Evolutionary conservation across 2,797 vertebrate species (phyloP).

Genomic region (Forpus xanthops): DNA sequence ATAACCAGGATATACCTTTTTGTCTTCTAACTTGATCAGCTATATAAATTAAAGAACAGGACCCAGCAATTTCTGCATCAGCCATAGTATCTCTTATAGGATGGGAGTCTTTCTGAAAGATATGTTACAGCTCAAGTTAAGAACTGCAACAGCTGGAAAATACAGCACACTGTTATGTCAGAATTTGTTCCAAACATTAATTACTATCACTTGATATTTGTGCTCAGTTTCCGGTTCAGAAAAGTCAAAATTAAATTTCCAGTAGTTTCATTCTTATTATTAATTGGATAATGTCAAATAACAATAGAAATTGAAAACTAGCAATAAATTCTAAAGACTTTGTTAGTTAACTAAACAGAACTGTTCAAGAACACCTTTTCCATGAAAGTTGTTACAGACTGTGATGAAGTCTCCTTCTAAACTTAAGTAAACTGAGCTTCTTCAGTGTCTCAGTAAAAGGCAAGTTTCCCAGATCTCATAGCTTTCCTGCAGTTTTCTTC

Average conservation of each 20-base stretch:
- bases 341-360: not conserved
- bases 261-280: not conserved
- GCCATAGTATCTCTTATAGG: not conserved
- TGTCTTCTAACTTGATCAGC: not conserved
- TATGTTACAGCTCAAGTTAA: not conserved
- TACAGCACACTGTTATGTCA: not conserved
- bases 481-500: not conserved
- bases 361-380: not conserved
- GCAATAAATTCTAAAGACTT: not conserved
- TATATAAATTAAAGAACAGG: not conserved
- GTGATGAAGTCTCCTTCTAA: not conserved
- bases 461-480: not conserved
- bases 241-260: conserved; percentile 5
- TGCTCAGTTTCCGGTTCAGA: not conserved
- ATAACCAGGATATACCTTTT: not conserved
- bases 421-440: not conserved
- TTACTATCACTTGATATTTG: conserved; percentile 13
- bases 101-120: not conserved
- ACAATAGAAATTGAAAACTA: not conserved
- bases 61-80: not conserved
- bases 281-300: not conserved
- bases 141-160: conserved; percentile 19
- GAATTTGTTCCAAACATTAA: conserved; percentile 14
- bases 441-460: not conserved
- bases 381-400: not conserved